Evolutionary conservation across 1,140 invertebrate genomes (phyloP), one percentile per base, ranked within the genome.

Genomic region (Cotesia glomerata): DNA sequence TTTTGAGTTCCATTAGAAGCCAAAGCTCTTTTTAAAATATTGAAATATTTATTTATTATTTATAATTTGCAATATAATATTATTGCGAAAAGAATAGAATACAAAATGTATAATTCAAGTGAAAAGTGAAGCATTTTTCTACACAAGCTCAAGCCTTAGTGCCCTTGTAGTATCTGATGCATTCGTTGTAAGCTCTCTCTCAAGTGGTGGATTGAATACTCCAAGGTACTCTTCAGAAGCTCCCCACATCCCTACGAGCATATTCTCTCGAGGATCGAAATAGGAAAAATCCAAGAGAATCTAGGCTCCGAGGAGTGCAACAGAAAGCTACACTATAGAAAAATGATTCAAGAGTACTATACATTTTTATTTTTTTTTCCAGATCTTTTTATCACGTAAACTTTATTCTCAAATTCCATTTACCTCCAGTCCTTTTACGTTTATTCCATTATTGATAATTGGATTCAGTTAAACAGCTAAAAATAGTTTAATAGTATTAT

Each of bases 191-290:
- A 71, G 69, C 69, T 71, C 32, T 51, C 58, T 14, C 59, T 71
- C 39, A 61, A 71, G 61, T 71, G 51, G 35, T 61, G 69, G 69
- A 71, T 71, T 71, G 69, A 71, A 63, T 71, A 71, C 69, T 71
- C 61, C 11, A 71, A 65, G 69, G 69, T 51, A 64, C 69, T 71
- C 62, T 71, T 56, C 7, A 71, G 26, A 64, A 71, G 26, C 45
- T 56, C 68, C 59, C 49, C 64, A 71, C 49, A 65, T 56, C 68
- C 59, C 45, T 71, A 36, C 34, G 61, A 71, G 64, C 69, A 71
- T 71, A 71, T 65, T 65, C 69, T 51, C 49, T 71, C 9, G 59
- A 64, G 69, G 61, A 58, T 70, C 35, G 65, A 51, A 54, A 67
- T 32, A 67, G 16, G 26, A 58, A 58, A 18, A 58, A 58, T 26